Percentiles rank a stretch among this genome's conserved stretches.
Conservation (phyloP, 2,797 vertebrate genomes). For the Helostoma temminkii region DNA sequence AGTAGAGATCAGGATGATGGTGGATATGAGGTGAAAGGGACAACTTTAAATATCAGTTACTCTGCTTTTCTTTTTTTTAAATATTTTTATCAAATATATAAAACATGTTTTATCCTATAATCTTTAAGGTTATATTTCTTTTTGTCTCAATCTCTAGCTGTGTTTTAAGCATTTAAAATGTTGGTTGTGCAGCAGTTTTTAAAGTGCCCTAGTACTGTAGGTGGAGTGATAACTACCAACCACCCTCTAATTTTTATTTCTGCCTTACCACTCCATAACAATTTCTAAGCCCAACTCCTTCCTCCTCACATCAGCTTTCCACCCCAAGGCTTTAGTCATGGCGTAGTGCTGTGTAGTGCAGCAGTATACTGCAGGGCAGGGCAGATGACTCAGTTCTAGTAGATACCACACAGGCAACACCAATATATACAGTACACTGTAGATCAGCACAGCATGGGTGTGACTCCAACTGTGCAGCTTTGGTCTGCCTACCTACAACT, state of each 20-base stretch:
- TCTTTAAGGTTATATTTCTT: neutral
- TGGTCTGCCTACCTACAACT: conserved; percentile 59
- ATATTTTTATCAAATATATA: conserved; percentile 5
- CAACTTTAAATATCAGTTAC: conserved; percentile 28
- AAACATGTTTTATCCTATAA: neutral
- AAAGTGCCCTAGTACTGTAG: conserved; percentile 22
- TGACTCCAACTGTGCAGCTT: conserved; percentile 60
- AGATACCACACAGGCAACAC: conserved; percentile 33
- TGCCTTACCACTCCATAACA: conserved; percentile 35
- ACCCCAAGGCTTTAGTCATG: conserved; percentile 42
- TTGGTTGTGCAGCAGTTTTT: conserved; percentile 23
- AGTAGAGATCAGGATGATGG: conserved; percentile 15
- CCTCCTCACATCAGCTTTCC: conserved; percentile 21
- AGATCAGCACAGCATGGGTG: conserved; percentile 55
- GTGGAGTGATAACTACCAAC: conserved; percentile 23
- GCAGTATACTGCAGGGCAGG: conserved; percentile 36
- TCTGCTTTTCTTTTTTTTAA: conserved; percentile 2
- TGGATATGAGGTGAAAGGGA: conserved; percentile 32
- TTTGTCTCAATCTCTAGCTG: neutral
- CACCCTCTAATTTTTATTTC: conserved; percentile 40
- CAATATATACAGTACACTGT: conserved; percentile 15
- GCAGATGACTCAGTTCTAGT: conserved; percentile 48
- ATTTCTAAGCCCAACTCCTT: conserved; percentile 32
- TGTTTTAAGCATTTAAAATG: conserved; percentile 5
- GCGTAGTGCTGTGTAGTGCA: conserved; percentile 11